Base-by-base conservation (phyloP, 1,140 invertebrate genomes). In the Lineus longissimus region DNA sequence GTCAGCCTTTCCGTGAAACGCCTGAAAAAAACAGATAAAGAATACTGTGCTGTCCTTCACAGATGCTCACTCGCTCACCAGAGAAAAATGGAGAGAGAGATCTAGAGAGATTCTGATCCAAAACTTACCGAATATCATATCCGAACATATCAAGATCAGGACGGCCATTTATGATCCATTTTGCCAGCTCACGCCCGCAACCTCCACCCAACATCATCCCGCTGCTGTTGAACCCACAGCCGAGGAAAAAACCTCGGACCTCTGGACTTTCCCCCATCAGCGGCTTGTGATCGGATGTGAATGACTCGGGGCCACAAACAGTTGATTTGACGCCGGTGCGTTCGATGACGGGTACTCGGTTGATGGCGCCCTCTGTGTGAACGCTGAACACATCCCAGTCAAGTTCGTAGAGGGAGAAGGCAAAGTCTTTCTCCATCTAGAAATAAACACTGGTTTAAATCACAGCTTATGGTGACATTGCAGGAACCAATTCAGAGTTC, bases 131-230 rank as follows among this genome's bases (percentile, higher is more conserved):
- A 54, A 94, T 88, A 76, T 95, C 92, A 73, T 91, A 93, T 25
- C 83, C 84, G 72, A 91, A 93, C 90, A 95, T 92, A 67, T 92
- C 89, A 65, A 90, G 83, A 47, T 89, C 86, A 0, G 93, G 92
- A 62, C 91, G 85, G 29, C 92, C 92, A 67, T 89, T 84, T 0
- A 89, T 81, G 58, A 95, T 87, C 92, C 92, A 95, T 45, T 87
- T 85, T 0, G 92, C 91, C 64, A 92, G 85, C 81, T 94, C 90
- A 73, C 92, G 87, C 0, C 88, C 90, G 68, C 90, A 91, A 1
- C 92, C 92, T 2, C 90, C 91, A 31, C 91, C 90, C 51, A 92
- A 86, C 90, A 93, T 94, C 87, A 95, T 93, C 2, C 93, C 93
- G 0, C 90, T 87, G 27, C 91, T 93, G 76, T 95, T 95, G 76